Evolutionary conservation across 2,113 vertebrate genomes (phyloP), one percentile per base, ranked within the genome.

Genomic region (Sphyrna mokarran): DNA sequence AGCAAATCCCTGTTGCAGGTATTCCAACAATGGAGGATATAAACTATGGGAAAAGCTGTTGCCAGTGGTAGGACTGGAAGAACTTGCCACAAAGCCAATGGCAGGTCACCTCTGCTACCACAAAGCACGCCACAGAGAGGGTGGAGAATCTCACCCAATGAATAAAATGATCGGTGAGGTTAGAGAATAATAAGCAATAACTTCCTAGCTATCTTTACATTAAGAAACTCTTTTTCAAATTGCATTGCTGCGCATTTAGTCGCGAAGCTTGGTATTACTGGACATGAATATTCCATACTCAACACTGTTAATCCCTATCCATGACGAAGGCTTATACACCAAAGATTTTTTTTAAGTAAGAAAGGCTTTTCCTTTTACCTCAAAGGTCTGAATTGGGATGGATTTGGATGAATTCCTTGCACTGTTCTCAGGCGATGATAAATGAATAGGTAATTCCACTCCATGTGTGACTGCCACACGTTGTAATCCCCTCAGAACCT

Each of bases 401-500:
- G 97, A 96, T 89, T 97, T 97, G 96, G 96, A 68, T 0, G 96
- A 94, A 96, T 18, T 94, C 29, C 37, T 48, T 85, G 96, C n/a
- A 0, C n/a, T 95, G 0, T 69, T 96, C 0, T 96, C 78, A 0
- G 96, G 63, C 0, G 96, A 85, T 0, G 96, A 96, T 66, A 97
- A 96, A 23, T 9, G 97, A 48, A 97, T 96, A 96, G 98, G 98
- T 95, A 97, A 96, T 0, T 97, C 97, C 96, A 98, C 97, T 96
- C 98, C 98, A 97, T 98, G 98, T 97, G 97, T 98, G 8, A 96
- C 96, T 96, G 98, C 97, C 0, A 96, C 98, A 87, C 98, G 98
- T 96, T 98, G 98, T 72, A 98, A 97, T 0, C 98, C 98, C 96
- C 97, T 98, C 93, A 98, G 96, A 90, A 98, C 98, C 98, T 98